Evolutionary conservation across 2,888 invertebrate genomes (phyloP), one percentile per base, ranked within the genome.

Genomic region (Chromoteleia sp.): DNA sequence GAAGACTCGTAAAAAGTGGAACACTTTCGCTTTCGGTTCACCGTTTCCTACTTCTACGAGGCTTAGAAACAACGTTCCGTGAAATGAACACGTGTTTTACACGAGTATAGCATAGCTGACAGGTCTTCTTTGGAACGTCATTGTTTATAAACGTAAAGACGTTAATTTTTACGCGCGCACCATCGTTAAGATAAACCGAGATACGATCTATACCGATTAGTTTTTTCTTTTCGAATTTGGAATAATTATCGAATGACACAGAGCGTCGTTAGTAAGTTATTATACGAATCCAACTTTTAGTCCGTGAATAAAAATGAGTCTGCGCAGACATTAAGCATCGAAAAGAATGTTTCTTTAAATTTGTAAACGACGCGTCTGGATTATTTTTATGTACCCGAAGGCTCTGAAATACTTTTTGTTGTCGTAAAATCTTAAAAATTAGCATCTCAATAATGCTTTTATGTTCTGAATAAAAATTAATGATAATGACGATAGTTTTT

Each of bases 1-100:
- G 36, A 67, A 74, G 70, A 71, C 83, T 82, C 77, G 82, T 73
- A 81, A 84, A 85, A 87, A 87, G 86, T 88, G 83, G 86, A 89
- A 88, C 87, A 88, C 90, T 90, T 89, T 90, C 89, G 87, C 89
- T 90, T 89, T 89, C 86, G 56, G 19, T 68, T 70, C 67, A 15
- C 50, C 54, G 70, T 71, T 76, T 82, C 75, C 73, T 61, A 39
- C 25, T 70, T 43, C 43, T 43, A 58, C 14, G 14, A 43, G 36
- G 7, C n/a, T 15, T 41, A 61, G 52, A 50, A 52, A 68, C 59
- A 54, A 48, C 15, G 70, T 75, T 74, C 73, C 68, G 43, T 21
- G 12, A 58, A 52, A 12, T 61, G 59, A 61, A 12, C 71, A 73
- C 61, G 36, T 56, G 50, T n/a, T n/a, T n/a, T n/a, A n/a, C n/a